phyloP scores from a whole-genome alignment of 2,113 vertebrate species.

The Scalopus aquaticus region DNA sequence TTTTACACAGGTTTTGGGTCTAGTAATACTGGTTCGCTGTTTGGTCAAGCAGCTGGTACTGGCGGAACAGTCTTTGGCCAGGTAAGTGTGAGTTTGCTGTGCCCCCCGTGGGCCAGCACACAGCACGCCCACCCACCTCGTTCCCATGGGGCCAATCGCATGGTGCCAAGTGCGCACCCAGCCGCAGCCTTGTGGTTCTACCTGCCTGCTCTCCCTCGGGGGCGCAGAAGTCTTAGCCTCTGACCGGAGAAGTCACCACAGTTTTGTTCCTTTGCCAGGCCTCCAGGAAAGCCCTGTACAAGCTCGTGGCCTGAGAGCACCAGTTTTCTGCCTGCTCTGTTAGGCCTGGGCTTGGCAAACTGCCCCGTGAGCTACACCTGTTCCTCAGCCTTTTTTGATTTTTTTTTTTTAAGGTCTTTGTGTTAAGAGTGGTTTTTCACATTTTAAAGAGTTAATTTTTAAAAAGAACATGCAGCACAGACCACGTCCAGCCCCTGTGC shows the following conservation, averaged over 20 bases:
- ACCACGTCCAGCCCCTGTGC: neutral
- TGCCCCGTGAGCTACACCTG: neutral
- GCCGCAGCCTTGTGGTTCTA: neutral
- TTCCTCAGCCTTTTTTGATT: neutral
- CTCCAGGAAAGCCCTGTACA: neutral
- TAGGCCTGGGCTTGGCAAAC: neutral
- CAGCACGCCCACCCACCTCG: neutral
- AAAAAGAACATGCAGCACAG: neutral
- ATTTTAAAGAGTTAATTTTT: neutral
- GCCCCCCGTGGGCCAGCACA: fast-evolving
- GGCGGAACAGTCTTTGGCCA: constrained; percentile 92
- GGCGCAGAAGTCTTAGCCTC: neutral
- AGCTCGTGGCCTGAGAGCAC: no score
- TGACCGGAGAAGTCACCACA: neutral
- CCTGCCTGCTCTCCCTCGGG: neutral
- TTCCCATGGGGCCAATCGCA: neutral
- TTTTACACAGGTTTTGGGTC: constrained; percentile 90
- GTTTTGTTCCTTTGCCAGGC: neutral
- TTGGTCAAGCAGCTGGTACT: constrained; percentile 89
- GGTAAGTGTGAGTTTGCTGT: constrained; percentile 80
- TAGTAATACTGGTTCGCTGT: constrained; percentile 87
- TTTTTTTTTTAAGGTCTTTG: neutral
- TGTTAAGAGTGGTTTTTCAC: neutral
- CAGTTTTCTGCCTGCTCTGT: neutral
- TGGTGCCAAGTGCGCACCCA: fast-evolving